Conservation (phyloP, 2,888 invertebrate genomes). For the Lingula anatina region DNA sequence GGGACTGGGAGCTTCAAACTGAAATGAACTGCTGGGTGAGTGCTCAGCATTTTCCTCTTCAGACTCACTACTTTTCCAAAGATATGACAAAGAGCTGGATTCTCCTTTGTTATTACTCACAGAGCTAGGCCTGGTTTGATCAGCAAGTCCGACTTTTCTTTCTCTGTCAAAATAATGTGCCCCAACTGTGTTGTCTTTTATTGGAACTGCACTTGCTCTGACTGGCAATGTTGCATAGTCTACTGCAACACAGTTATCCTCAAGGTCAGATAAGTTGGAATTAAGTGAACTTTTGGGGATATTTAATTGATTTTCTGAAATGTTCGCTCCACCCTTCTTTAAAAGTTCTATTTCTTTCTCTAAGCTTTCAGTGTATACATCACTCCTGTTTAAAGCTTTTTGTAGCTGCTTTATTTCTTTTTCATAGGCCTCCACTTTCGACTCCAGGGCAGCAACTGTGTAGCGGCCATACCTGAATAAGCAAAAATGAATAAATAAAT, state of each 20-base stretch:
- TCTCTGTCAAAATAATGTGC: no score
- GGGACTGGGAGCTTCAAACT: no score
- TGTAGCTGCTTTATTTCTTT: constrained; percentile 40
- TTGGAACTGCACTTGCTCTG: not conserved
- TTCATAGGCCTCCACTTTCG: constrained; percentile 36
- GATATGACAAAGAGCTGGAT: no score
- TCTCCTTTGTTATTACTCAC: no score
- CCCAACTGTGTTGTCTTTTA: no score
- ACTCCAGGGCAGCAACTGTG: constrained; percentile 43
- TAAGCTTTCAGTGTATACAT: constrained; percentile 41
- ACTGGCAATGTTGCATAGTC: no score
- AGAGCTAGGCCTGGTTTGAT: no score
- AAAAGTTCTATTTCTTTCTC: constrained; percentile 23
- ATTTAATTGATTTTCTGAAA: not conserved
- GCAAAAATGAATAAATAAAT: no score
- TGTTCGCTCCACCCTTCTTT: not conserved
- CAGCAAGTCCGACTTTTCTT: no score
- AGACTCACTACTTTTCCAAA: no score
- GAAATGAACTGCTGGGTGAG: no score
- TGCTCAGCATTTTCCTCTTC: no score
- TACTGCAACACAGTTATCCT: not conserved
- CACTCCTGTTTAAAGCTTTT: constrained; percentile 42
- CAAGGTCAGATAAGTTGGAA: not conserved
- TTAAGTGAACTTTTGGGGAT: not conserved
- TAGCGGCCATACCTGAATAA: constrained; percentile 39